phyloP scores from a whole-genome alignment of 2,113 vertebrate species.

The Apaloderma vittatum region DNA sequence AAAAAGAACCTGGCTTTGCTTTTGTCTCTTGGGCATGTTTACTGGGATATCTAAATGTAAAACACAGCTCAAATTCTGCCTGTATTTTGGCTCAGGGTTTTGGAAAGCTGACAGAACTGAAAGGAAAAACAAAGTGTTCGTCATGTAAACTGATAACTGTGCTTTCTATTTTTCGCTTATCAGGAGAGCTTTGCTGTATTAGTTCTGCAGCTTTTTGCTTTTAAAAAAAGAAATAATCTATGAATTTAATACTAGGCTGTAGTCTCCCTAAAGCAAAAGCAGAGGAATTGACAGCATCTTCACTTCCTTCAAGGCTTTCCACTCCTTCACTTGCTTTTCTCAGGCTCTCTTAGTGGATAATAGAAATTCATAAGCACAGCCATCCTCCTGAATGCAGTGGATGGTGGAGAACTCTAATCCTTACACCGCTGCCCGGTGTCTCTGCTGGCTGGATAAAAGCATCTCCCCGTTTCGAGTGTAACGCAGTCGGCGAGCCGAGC shows the following conservation, averaged over 20 bases:
- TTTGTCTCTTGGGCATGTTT: conserved; percentile 13
- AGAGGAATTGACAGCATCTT: background rate
- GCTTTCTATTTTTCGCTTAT: background rate
- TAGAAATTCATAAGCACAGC: background rate
- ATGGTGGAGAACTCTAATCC: background rate
- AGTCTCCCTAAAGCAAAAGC: background rate
- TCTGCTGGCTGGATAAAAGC: background rate
- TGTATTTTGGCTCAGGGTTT: conserved; percentile 14
- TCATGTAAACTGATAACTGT: conserved; percentile 43
- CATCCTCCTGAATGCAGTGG: background rate
- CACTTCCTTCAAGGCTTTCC: background rate
- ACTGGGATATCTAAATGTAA: background rate
- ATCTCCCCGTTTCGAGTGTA: background rate
- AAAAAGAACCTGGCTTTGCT: background rate
- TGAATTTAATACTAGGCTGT: background rate
- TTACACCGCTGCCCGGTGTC: background rate
- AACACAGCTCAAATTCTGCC: conserved; percentile 4
- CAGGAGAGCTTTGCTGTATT: background rate
- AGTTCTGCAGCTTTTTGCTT: conserved; percentile 6
- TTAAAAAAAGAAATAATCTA: background rate
- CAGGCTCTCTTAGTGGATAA: background rate
- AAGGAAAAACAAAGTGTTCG: conserved; percentile 51
- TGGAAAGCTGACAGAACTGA: conserved; percentile 60
- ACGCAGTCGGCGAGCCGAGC: background rate
- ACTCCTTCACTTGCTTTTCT: background rate